Base-by-base conservation (phyloP, 92 coral and sea anemone genomes). In the Blastomussa wellsi region DNA sequence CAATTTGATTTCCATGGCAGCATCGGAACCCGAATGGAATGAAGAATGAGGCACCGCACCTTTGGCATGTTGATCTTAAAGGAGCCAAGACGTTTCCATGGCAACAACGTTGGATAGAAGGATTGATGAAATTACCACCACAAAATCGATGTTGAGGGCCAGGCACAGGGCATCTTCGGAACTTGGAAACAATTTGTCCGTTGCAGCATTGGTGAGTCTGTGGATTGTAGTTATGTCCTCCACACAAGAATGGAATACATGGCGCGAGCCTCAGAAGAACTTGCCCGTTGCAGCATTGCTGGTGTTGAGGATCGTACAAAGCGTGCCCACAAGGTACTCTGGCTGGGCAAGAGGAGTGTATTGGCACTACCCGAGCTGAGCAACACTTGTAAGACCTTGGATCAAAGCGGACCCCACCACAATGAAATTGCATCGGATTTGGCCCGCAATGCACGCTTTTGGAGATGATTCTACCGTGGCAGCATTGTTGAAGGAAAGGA, bases 211-310 rank as follows among this genome's bases (percentile, higher is more conserved):
- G 68, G 32, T 59, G 70, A 9, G 35, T 57, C 22, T 10, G 32
- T 13, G 71, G 82, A 24, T 78, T 78, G 65, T 35, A 78, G 22
- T 78, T 78, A 22, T 24, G 59, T 5, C 82, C 82, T 11, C 82
- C 82, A 16, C 82, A 78, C 71, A 35, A 17, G 44, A 77, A 77
- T 26, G 70, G 82, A 12, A 59, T 78, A 47, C 82, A 78, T 2
- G 33, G 82, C 24, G 70, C 8, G 57, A 8, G 3, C 24, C 22
- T 24, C 4, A 52, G 35, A 4, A 55, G 68, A 22, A 55, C 70
- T 78, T 78, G 71, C 5, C 82, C 82, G 22, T 78, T 35, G 17
- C 82, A 78, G 12, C 82, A 78, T 78, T 78, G 65, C n/a, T 78
- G 82, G 26, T 24, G 29, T 24, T 37, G 71, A 12, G 71, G 69